These are phyloP conservation scores for Thalassaphorura encarpata DNA, from an alignment of 1,140 invertebrate species.

Conservation along the genomic window DNA sequence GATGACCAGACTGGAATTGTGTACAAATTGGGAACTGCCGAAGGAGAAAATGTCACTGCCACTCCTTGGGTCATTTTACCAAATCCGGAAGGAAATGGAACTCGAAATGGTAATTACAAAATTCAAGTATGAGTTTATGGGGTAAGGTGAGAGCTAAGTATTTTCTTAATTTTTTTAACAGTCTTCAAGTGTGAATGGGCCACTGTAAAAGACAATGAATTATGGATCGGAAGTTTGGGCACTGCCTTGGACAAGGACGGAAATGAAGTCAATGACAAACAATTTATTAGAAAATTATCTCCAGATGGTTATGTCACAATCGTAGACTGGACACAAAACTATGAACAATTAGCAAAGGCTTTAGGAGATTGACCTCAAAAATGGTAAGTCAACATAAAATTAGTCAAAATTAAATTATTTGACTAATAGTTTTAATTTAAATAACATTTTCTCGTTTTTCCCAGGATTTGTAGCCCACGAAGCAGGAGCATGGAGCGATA, in stretches of 20 bases:
- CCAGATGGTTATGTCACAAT: slow-evolving; percentile 68
- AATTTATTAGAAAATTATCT: slow-evolving; percentile 83
- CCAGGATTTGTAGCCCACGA: slow-evolving; percentile 96
- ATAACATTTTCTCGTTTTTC: no score
- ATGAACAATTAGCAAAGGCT: slow-evolving; percentile 43
- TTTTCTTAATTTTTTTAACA: slow-evolving; percentile 36
- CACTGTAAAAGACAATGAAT: slow-evolving; percentile 73
- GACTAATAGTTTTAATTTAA: no score
- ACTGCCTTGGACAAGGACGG: slow-evolving; percentile 59
- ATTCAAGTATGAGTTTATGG: no score
- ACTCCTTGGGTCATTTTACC: slow-evolving; percentile 87
- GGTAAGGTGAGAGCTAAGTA: no score
- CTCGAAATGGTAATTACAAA: no score
- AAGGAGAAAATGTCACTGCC: slow-evolving; percentile 40
- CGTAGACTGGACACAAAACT: slow-evolving; percentile 57
- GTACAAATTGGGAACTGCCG: slow-evolving; percentile 49
- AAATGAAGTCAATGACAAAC: slow-evolving; percentile 79
- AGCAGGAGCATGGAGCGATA: slow-evolving; percentile 74
- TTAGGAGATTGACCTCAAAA: slow-evolving; percentile 51
- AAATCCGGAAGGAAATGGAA: slow-evolving; percentile 44
- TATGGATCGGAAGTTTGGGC: slow-evolving; percentile 72
- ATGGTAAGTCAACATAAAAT: slow-evolving; percentile 51
- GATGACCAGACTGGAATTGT: slow-evolving; percentile 94
- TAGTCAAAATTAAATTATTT: slow-evolving; percentile 19
- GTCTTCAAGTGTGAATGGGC: slow-evolving; percentile 97